Evolutionary conservation across 2,113 vertebrate species (phyloP).

Genomic region (Petrocephalus zakoni): DNA sequence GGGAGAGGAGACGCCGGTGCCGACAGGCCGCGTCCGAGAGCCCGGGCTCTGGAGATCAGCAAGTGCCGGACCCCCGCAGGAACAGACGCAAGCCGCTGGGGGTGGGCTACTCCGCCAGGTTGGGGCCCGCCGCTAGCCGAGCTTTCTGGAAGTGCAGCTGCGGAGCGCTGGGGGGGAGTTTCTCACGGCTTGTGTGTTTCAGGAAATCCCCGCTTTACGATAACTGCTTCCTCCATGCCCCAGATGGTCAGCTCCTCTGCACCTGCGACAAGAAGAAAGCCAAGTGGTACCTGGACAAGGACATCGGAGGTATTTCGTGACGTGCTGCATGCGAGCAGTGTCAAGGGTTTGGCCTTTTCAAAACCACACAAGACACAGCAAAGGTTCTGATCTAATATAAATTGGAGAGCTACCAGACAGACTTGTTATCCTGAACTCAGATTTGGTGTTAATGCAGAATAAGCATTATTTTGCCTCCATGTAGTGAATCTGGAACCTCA

Average conservation of each 20-base stretch:
- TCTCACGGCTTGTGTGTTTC: conserved; percentile 21
- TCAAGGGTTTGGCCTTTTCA: not conserved
- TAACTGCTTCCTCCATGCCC: conserved; percentile 94
- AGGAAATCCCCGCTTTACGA: conserved; percentile 97
- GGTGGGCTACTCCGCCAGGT: conserved; percentile 88
- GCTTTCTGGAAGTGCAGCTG: not conserved
- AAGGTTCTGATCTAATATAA: not conserved
- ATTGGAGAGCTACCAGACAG: not conserved
- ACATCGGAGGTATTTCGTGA: conserved; percentile 77
- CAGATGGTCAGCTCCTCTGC: conserved; percentile 90
- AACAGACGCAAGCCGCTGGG: conserved; percentile 83
- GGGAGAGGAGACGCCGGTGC: conserved; percentile 57
- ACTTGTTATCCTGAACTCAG: not conserved
- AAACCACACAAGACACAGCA: not conserved
- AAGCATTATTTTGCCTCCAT: not conserved
- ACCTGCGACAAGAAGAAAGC: conserved; percentile 98
- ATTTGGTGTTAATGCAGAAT: not conserved
- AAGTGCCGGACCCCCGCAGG: conserved; percentile 77
- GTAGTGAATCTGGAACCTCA: not conserved
- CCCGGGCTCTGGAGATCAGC: conserved; percentile 61
- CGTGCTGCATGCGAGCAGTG: not conserved
- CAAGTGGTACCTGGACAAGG: conserved; percentile 96
- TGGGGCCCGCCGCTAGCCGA: not conserved
- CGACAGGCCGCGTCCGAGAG: conserved; percentile 52
- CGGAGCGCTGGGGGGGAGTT: too few relatives aligned